Conservation (phyloP, 2,113 vertebrate species). For the Myiopsitta monachus region DNA sequence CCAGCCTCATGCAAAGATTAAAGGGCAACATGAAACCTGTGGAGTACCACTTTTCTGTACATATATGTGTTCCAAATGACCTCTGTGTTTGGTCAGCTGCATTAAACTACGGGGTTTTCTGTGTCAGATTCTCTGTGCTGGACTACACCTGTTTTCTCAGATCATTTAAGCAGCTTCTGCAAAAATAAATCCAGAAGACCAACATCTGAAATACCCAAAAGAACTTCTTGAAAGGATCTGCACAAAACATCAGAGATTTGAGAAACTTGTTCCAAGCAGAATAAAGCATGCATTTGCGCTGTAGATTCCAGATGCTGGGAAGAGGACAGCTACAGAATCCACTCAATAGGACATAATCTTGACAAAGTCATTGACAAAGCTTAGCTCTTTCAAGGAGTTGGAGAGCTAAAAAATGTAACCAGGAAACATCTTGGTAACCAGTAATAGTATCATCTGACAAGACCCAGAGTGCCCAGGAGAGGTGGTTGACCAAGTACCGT, state of each 20-base stretch:
- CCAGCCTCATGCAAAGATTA: neutral
- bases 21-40: neutral
- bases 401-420: neutral
- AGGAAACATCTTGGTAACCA: neutral
- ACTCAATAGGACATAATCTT: neutral
- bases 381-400: neutral
- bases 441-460: neutral
- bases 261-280: neutral
- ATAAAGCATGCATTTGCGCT: neutral
- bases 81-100: neutral
- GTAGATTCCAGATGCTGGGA: neutral
- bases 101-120: neutral
- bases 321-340: neutral
- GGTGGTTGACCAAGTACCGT: neutral
- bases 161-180: neutral
- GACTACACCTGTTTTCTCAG: neutral
- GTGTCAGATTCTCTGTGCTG: neutral
- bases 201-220: neutral
- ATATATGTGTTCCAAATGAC: neutral
- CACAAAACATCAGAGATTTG: neutral
- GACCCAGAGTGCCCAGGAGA: neutral
- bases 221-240: neutral
- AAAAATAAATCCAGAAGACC: neutral
- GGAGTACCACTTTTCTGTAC: neutral
- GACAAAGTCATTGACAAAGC: neutral